A percentile compares a stretch with the other conserved stretches of the same genome.
phyloP scores from a whole-genome alignment of 2,888 invertebrate species.

The Trissolcus japonicus region DNA sequence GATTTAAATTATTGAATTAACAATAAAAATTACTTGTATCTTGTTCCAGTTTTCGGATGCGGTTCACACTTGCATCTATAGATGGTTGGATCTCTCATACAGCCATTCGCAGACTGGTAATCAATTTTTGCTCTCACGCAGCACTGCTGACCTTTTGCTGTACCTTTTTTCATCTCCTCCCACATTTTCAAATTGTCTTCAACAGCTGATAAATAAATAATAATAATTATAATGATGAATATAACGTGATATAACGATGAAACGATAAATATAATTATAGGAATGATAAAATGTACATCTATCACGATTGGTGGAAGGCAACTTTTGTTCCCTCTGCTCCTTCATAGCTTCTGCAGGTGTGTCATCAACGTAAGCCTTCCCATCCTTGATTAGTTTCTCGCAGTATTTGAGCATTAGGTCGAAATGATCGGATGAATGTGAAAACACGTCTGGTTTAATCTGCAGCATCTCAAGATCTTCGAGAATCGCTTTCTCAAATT shows the following conservation, averaged over 20 bases:
- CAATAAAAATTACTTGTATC: conserved; percentile 88
- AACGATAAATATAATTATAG: not conserved
- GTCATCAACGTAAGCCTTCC: conserved; percentile 97
- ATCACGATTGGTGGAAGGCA: conserved; percentile 89
- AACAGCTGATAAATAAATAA: conserved; percentile 79
- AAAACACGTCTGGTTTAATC: conserved; percentile 93
- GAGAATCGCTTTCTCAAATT: conserved; percentile 97
- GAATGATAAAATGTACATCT: conserved; percentile 81
- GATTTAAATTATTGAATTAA: not conserved
- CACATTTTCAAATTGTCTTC: conserved; percentile 92
- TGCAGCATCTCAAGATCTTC: conserved; percentile 94
- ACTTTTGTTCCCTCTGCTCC: conserved; percentile 91
- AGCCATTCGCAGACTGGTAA: conserved; percentile 97
- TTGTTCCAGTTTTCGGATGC: conserved; percentile 94
- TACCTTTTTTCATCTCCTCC: conserved; percentile 95
- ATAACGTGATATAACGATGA: not conserved
- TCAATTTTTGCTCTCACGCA: conserved; percentile 98
- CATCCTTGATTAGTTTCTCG: conserved; percentile 89
- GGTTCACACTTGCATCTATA: conserved; percentile 97
- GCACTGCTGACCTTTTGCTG: conserved; percentile 87
- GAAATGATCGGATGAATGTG: conserved; percentile 98
- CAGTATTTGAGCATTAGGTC: conserved; percentile 93
- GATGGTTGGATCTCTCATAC: conserved; percentile 98
- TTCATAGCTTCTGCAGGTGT: conserved; percentile 97
- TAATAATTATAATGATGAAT: not conserved